Evolutionary conservation across 2,797 vertebrate species (phyloP), one percentile per base, ranked within the genome.

Genomic region (Tympanoctomys barrerae): DNA sequence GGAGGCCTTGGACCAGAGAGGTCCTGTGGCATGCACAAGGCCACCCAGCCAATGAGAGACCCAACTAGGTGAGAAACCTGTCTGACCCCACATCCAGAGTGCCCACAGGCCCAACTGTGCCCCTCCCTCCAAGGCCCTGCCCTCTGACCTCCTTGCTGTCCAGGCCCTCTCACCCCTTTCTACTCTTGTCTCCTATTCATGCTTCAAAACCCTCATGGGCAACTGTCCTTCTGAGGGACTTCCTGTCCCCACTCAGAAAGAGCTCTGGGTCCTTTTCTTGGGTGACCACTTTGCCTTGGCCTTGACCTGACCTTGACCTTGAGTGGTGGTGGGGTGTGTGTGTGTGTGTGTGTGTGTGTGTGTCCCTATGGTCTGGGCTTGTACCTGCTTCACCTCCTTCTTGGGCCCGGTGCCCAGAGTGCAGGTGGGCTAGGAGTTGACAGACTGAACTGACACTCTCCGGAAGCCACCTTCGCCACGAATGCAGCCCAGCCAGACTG

Each of bases 1-100:
- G 19, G 6, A 49, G 39, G 4, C 59, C n/a, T 24, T 14, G 6
- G 54, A 42, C n/a, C 93, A 89, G 96, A 91, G 89, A 80, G 59
- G 57, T 24, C 3, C 7, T 52, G 5, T 3, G 61, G 64, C 68
- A 49, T 24, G 42, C 59, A 39, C 12, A 16, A 83, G 75, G 73
- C 26, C 61, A 66, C 75, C 73, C 61, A 96, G 84, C 70, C 59
- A 71, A 6, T 0, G 5, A 70, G 52, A 3, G 39, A 78, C n/a
- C 62, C 4, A 36, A 28, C 31, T 5, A 54, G 16, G 28, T 21
- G 28, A 64, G 57, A 80, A 54, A 18, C 28, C 2, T 33, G 42
- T 75, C 64, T 68, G 33, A 18, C 19, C 21, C 52, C n/a, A n/a
- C 8, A 16, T 9, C 52, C 16, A 42, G 61, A 22, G 14, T 13